A percentile compares a stretch with the other conserved stretches of the same genome.
Evolutionary conservation across 1,140 invertebrate species (phyloP).

Genomic region (Drosophila orosa): DNA sequence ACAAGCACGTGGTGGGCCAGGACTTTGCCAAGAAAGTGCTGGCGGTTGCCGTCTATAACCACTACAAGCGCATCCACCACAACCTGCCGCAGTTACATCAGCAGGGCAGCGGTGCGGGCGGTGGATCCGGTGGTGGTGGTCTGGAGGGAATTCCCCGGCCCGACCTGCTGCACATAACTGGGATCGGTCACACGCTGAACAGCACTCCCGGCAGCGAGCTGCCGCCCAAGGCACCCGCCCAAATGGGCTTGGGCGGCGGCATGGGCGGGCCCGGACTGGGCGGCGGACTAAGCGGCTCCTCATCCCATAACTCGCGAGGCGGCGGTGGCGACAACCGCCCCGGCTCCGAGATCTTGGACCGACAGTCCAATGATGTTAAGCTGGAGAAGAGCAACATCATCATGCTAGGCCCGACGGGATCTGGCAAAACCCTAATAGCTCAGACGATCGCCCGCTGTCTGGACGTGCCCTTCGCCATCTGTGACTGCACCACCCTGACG

Average conservation of each 20-base stretch:
- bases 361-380: slow-evolving; percentile 92
- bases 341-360: slow-evolving; percentile 94
- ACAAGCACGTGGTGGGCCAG: slow-evolving; percentile 99
- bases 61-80: slow-evolving; percentile 98
- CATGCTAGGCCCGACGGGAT: slow-evolving; percentile 98
- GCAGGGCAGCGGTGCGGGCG: slow-evolving; percentile 44
- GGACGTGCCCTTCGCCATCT: slow-evolving; percentile 99
- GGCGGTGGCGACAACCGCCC: slow-evolving; percentile 62
- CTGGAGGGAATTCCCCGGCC: slow-evolving; percentile 82
- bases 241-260: slow-evolving; percentile 62
- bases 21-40: slow-evolving; percentile 99
- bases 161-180: slow-evolving; percentile 93
- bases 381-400: slow-evolving; percentile 99
- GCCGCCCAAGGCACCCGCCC: slow-evolving; percentile 60
- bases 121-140: slow-evolving; percentile 83
- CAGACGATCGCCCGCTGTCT: slow-evolving; percentile 98
- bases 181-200: slow-evolving; percentile 88
- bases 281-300: slow-evolving; percentile 14
- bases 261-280: slow-evolving; percentile 57
- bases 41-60: slow-evolving; percentile 99
- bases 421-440: slow-evolving; percentile 98
- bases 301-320: slow-evolving; percentile 10
- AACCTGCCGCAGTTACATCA: slow-evolving; percentile 89
- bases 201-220: slow-evolving; percentile 84
- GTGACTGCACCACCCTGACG: slow-evolving; percentile 99